Evolutionary conservation across 1,140 invertebrate species (phyloP).

Genomic region (Melanaphis sacchari): DNA sequence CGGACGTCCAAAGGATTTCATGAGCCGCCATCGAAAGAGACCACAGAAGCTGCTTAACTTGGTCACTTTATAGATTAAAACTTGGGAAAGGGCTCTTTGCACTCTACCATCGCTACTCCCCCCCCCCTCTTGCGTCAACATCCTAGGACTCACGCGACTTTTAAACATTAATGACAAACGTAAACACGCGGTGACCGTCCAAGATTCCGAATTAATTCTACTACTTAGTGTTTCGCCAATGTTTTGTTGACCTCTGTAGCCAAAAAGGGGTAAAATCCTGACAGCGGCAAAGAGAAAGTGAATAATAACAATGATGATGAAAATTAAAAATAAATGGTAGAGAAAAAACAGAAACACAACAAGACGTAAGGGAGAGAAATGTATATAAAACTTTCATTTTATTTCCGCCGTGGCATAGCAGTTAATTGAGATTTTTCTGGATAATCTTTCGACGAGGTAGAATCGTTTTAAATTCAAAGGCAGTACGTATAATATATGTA

Average conservation of each 20-base stretch:
- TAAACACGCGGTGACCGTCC: slow-evolving; percentile 42
- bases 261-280: background rate
- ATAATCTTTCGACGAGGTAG: background rate
- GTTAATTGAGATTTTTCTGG: background rate
- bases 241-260: slow-evolving; percentile 51
- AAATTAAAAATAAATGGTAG: background rate
- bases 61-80: slow-evolving; percentile 48
- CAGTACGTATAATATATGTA: no score
- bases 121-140: no score
- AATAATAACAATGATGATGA: background rate
- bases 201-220: slow-evolving; percentile 48
- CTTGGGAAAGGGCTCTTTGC: slow-evolving; percentile 1
- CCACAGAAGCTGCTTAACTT: slow-evolving; percentile 42
- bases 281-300: background rate
- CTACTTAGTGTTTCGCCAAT: slow-evolving; percentile 16
- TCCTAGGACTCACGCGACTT: slow-evolving; percentile 17
- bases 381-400: background rate
- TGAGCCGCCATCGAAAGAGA: background rate
- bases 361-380: background rate
- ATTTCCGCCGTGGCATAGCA: background rate
- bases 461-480: background rate
- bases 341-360: background rate
- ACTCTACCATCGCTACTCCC: background rate
- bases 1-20: slow-evolving; percentile 7
- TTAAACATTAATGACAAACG: slow-evolving; percentile 48